Evolutionary conservation across 2,113 vertebrate genomes (phyloP).

Genomic region (Eudyptes chrysolophus): DNA sequence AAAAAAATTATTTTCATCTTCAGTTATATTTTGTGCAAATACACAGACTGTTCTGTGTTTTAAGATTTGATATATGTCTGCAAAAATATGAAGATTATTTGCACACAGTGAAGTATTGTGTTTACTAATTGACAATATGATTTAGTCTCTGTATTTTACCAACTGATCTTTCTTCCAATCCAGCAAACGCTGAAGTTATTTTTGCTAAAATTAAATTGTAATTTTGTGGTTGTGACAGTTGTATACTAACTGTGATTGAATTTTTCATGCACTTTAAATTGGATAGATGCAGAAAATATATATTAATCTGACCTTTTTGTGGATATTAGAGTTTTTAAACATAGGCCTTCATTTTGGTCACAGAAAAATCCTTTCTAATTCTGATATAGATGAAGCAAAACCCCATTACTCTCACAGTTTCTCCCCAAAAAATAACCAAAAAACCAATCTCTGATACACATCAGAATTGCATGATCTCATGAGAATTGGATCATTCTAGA

Average conservation of each 20-base stretch:
- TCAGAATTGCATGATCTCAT: not conserved
- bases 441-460: not conserved
- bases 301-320: not conserved
- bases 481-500: not conserved
- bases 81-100: not conserved
- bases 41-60: not conserved
- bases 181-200: not conserved
- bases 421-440: not conserved
- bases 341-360: not conserved
- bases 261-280: not conserved
- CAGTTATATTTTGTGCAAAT: not conserved
- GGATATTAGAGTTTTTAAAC: not conserved
- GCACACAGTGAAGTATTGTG: not conserved
- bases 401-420: not conserved
- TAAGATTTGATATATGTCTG: not conserved
- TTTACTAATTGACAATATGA: not conserved
- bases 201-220: not conserved
- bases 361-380: not conserved
- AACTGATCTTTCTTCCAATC: not conserved
- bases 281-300: not conserved
- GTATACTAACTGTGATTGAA: not conserved
- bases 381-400: not conserved
- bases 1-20: not conserved
- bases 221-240: not conserved
- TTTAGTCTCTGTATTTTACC: not conserved